A percentile compares a stretch with the other conserved stretches of the same genome.
Evolutionary conservation across 2,113 vertebrate species (phyloP).

Genomic region (Ageneiosus marmoratus): DNA sequence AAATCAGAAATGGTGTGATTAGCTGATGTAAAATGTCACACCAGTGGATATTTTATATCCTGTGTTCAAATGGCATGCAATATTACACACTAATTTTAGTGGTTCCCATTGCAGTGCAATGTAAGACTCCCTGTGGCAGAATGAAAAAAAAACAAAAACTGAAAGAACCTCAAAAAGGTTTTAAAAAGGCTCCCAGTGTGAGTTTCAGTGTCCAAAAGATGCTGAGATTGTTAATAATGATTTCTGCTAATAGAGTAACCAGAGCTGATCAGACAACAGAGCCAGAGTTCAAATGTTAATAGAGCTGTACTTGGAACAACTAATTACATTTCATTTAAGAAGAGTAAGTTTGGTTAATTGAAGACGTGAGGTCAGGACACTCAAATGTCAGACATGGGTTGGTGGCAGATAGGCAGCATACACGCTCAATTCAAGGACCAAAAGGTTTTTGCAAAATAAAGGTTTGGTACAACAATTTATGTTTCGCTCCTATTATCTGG

Average conservation of each 20-base stretch:
- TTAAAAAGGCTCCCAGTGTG: neutral
- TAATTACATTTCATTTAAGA: neutral
- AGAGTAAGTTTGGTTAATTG: slow-evolving; percentile 1
- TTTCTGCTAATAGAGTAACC: neutral
- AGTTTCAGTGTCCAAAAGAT: neutral
- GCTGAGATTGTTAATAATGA: neutral
- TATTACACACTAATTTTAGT: neutral
- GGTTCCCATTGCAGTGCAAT: neutral
- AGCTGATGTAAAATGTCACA: neutral
- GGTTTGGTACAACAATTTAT: neutral
- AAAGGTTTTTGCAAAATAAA: neutral
- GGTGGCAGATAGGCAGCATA: slow-evolving; percentile 7
- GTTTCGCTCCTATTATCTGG: neutral
- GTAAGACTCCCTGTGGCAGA: neutral
- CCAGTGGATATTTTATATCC: neutral
- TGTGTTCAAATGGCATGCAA: neutral
- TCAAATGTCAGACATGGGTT: neutral
- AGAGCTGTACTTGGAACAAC: neutral
- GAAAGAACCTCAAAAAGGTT: neutral
- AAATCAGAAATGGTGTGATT: neutral
- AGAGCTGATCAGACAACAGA: neutral
- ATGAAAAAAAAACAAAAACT: neutral
- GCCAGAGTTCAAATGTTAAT: neutral
- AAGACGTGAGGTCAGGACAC: neutral
- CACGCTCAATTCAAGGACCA: neutral